Conservation (phyloP, 2,113 vertebrate species). For the Pycnonotus jocosus region DNA sequence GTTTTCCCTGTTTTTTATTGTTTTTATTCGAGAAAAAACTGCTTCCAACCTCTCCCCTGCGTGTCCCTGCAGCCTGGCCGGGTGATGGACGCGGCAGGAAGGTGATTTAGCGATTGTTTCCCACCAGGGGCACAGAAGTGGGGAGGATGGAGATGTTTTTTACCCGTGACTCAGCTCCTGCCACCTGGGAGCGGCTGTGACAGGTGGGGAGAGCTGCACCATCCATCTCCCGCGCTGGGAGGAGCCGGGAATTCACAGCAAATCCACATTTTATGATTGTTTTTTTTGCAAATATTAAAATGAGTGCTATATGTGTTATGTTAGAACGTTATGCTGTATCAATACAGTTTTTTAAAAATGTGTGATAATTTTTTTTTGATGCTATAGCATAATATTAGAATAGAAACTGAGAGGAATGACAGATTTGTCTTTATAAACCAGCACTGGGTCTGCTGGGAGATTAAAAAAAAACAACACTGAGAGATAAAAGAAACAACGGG, state of each 20-base stretch:
- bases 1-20: neutral
- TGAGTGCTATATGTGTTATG: no score
- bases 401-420: no score
- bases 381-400: no score
- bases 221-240: neutral
- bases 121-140: neutral
- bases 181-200: neutral
- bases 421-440: no score
- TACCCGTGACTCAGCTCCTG: conserved; percentile 24
- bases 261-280: no score
- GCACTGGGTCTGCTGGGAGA: no score
- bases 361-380: no score
- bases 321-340: no score
- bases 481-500: no score
- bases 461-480: no score
- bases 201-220: neutral
- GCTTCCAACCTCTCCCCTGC: neutral
- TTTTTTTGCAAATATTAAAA: no score
- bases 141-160: neutral
- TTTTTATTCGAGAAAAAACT: neutral
- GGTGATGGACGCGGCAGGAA: neutral
- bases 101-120: conserved; percentile 39
- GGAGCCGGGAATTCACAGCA: neutral
- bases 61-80: neutral
- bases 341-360: no score